Evolutionary conservation across 2,797 vertebrate species (phyloP).

Genomic region (Tympanoctomys barrerae): DNA sequence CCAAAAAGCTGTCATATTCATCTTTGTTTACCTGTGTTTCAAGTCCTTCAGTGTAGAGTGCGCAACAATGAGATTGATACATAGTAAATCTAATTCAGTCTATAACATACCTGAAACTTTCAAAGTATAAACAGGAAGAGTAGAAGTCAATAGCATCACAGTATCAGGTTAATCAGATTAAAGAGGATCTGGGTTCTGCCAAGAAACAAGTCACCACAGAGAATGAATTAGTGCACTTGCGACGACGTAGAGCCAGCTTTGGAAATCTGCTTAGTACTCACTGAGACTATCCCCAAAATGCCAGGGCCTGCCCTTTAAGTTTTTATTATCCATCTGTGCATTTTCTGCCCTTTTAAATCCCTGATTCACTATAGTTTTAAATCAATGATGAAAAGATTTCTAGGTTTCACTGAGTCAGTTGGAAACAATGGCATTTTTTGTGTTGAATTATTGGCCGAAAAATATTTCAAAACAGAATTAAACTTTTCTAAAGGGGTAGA

Average conservation of each 20-base stretch:
- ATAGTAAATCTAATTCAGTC: neutral
- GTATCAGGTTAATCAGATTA: neutral
- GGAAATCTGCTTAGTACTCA: conserved; percentile 62
- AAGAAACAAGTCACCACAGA: neutral
- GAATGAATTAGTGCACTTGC: neutral
- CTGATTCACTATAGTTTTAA: conserved; percentile 71
- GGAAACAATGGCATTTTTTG: conserved; percentile 15
- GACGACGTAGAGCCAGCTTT: neutral
- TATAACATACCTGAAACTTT: conserved; percentile 55
- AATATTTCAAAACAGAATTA: conserved; percentile 24
- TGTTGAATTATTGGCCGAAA: conserved; percentile 39
- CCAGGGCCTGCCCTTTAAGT: conserved; percentile 68
- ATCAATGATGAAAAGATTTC: conserved; percentile 68
- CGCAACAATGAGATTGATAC: neutral
- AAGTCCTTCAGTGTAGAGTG: neutral
- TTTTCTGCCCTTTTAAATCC: conserved; percentile 74
- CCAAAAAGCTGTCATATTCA: neutral
- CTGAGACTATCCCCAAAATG: conserved; percentile 65
- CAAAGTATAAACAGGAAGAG: conserved; percentile 17
- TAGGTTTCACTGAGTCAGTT: conserved; percentile 36
- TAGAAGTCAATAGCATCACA: neutral
- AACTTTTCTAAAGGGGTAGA: neutral
- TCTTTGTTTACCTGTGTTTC: neutral
- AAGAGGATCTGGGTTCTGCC: neutral
- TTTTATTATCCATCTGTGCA: conserved; percentile 74